A percentile compares a stretch with the other conserved stretches of the same genome.
phyloP scores from a whole-genome alignment of 2,888 invertebrate species.

The Cerceris ruficornis region DNA sequence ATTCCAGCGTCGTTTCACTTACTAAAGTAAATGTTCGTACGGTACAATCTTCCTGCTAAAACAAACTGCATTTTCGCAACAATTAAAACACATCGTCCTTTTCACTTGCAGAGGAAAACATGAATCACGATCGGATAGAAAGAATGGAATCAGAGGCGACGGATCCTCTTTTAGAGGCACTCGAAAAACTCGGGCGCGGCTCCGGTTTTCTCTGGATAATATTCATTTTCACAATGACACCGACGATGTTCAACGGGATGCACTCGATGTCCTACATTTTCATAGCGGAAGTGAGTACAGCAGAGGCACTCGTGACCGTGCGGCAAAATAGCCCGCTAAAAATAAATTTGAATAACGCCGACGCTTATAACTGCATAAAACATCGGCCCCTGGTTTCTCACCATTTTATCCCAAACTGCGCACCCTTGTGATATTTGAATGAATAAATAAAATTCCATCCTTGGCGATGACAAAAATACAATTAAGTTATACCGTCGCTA shows the following conservation, averaged over 20 bases:
- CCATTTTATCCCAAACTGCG: too few relatives aligned
- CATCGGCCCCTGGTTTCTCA: too few relatives aligned
- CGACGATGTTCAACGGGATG: slow-evolving; percentile 83
- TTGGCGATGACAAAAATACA: too few relatives aligned
- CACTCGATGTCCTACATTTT: slow-evolving; percentile 84
- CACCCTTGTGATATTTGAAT: too few relatives aligned
- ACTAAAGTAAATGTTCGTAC: too few relatives aligned
- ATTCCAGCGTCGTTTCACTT: too few relatives aligned
- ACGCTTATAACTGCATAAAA: too few relatives aligned
- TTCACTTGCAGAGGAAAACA: not conserved
- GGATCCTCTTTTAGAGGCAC: slow-evolving; percentile 63
- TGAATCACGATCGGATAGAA: not conserved
- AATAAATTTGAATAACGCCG: not conserved
- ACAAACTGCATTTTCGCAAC: not conserved
- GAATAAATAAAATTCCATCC: too few relatives aligned
- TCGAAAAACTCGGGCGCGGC: slow-evolving; percentile 71
- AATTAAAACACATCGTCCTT: not conserved
- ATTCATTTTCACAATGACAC: slow-evolving; percentile 82
- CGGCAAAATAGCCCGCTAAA: not conserved
- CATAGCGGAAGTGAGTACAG: slow-evolving; percentile 80
- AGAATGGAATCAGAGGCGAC: not conserved
- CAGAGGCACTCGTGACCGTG: too few relatives aligned
- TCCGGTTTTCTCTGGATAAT: slow-evolving; percentile 78
- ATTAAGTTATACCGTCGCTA: too few relatives aligned
- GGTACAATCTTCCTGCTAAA: too few relatives aligned